These are phyloP conservation scores for Drosophila orosa DNA, from an alignment of 1,140 invertebrate species.

Conservation along the genomic window DNA sequence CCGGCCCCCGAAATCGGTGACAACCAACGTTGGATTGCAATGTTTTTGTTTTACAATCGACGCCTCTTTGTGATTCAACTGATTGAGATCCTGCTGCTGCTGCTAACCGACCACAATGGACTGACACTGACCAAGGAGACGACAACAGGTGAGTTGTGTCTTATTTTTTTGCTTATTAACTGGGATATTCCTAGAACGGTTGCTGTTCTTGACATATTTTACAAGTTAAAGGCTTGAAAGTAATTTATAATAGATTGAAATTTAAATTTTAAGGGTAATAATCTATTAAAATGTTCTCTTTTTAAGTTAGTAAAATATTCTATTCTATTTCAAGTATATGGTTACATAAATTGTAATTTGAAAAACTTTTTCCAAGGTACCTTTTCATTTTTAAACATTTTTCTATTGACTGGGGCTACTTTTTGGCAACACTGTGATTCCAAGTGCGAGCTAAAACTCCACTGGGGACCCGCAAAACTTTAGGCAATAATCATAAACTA, in stretches of 20 bases:
- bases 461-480: constrained; percentile 49
- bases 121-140: constrained; percentile 70
- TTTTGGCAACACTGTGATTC: constrained; percentile 11
- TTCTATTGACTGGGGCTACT: constrained; percentile 2
- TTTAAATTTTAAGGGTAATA: background rate
- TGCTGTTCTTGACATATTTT: background rate
- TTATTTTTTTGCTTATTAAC: background rate
- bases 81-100: constrained; percentile 75
- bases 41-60: constrained; percentile 80
- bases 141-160: constrained; percentile 69
- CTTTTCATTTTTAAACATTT: background rate
- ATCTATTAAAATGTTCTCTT: background rate
- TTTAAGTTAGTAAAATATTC: background rate
- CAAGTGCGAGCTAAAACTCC: constrained; percentile 20
- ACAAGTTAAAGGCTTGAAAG: too few species aligned
- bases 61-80: constrained; percentile 68
- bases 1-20: constrained; percentile 27
- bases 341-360: background rate
- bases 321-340: background rate
- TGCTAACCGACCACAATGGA: constrained; percentile 74
- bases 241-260: background rate
- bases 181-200: background rate
- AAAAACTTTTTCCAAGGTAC: background rate
- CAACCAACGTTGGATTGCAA: constrained; percentile 68
- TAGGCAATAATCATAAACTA: constrained; percentile 77